Percentiles rank a stretch among this genome's conserved stretches.
Conservation (phyloP, 2,888 invertebrate species). For the Lochmaea crataegi region DNA sequence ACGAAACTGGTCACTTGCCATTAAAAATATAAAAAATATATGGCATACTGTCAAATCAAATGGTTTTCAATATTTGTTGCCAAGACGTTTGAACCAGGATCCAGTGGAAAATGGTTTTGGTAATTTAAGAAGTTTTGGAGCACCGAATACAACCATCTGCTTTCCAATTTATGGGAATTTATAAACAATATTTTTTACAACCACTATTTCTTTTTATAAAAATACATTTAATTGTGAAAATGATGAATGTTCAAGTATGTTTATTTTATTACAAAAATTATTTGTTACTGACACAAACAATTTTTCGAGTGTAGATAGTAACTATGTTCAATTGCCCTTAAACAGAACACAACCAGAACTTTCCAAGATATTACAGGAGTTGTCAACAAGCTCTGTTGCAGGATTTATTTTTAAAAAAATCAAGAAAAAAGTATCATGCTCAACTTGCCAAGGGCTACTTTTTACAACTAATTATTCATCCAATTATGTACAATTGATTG, state of each 20-base stretch:
- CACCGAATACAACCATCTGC: conserved; percentile 26
- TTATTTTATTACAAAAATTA: conserved; percentile 19
- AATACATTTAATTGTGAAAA: conserved; percentile 34
- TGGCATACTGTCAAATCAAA: conserved; percentile 4
- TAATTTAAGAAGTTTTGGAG: conserved; percentile 20
- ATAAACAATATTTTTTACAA: conserved; percentile 26
- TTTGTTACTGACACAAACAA: conserved; percentile 13
- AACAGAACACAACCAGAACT: conserved; percentile 4
- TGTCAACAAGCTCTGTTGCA: conserved; percentile 16
- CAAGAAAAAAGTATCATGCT: conserved; percentile 5
- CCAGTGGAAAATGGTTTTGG: conserved; percentile 17
- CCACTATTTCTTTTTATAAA: conserved; percentile 25
- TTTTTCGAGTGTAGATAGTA: not conserved
- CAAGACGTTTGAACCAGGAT: conserved; percentile 22
- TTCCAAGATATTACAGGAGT: conserved; percentile 1
- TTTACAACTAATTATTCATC: conserved; percentile 8
- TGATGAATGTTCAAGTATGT: conserved; percentile 23
- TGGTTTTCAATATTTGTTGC: conserved; percentile 18
- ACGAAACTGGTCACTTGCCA: conserved; percentile 19
- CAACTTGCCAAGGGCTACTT: not conserved
- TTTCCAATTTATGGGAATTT: conserved; percentile 20
- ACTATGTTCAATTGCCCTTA: conserved; percentile 5
- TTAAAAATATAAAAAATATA: conserved; percentile 21
- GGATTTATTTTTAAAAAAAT: conserved; percentile 16
- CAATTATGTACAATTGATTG: not conserved